Evolutionary conservation across 2,888 invertebrate genomes (phyloP).

Genomic region (Odontocerum albicorne): DNA sequence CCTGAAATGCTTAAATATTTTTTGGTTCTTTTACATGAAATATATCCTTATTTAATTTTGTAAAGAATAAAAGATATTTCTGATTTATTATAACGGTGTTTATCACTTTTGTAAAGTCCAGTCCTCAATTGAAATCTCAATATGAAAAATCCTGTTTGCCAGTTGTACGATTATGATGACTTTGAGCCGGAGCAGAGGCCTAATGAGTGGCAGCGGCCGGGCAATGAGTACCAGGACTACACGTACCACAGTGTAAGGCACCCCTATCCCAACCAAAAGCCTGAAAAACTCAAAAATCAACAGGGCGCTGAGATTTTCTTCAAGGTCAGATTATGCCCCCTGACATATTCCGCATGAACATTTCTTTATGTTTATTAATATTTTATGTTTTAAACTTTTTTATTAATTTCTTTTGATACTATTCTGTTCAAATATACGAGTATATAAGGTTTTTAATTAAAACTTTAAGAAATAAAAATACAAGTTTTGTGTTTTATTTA

Average conservation of each 20-base stretch:
- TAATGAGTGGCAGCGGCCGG: slow-evolving; percentile 30
- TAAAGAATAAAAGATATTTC: not conserved
- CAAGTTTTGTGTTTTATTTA: no score
- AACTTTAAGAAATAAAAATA: no score
- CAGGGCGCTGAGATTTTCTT: slow-evolving; percentile 57
- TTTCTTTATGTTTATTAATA: no score
- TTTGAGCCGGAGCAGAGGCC: slow-evolving; percentile 33
- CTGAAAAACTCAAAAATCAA: slow-evolving; percentile 42
- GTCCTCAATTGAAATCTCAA: not conserved
- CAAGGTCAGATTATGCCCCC: slow-evolving; percentile 54
- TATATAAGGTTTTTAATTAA: no score
- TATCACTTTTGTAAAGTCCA: not conserved
- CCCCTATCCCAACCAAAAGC: slow-evolving; percentile 44
- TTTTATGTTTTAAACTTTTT: no score
- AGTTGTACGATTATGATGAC: slow-evolving; percentile 29
- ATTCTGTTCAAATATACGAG: no score
- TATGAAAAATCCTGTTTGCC: no score
- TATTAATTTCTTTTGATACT: no score
- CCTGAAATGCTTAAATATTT: not conserved
- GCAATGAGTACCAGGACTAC: slow-evolving; percentile 44
- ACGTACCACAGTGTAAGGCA: slow-evolving; percentile 57
- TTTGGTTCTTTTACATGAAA: no score
- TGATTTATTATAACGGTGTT: not conserved
- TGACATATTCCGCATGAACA: no score
- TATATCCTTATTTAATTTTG: not conserved